Conservation (phyloP, 2,888 invertebrate genomes). For the Aphrophora alni region DNA sequence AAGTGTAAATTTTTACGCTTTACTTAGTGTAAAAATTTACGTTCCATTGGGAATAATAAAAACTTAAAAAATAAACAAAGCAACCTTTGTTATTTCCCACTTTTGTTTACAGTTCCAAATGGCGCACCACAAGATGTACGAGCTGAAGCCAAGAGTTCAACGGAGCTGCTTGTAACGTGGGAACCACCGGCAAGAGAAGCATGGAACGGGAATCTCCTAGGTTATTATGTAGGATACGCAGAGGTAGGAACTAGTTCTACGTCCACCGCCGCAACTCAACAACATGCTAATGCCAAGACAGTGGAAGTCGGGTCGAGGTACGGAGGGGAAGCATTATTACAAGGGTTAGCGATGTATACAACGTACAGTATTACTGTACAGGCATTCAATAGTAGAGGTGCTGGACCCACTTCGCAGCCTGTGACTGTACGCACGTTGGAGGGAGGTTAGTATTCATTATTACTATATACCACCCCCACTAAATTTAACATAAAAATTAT, state of each 20-base stretch:
- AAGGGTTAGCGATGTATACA: slow-evolving; percentile 78
- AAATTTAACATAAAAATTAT: neutral
- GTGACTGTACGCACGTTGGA: slow-evolving; percentile 81
- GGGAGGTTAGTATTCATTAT: slow-evolving; percentile 75
- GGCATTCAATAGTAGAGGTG: slow-evolving; percentile 85
- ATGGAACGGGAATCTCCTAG: slow-evolving; percentile 87
- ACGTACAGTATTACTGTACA: slow-evolving; percentile 84
- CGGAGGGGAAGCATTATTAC: slow-evolving; percentile 70
- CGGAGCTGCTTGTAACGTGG: slow-evolving; percentile 84
- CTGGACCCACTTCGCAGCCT: slow-evolving; percentile 83
- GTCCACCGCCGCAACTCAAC: slow-evolving; percentile 58
- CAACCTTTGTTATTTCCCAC: no score
- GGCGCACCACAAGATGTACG: slow-evolving; percentile 83
- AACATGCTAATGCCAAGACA: slow-evolving; percentile 76
- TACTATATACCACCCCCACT: neutral
- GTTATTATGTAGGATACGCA: slow-evolving; percentile 87
- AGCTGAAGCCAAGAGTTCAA: slow-evolving; percentile 84
- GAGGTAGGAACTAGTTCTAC: slow-evolving; percentile 60
- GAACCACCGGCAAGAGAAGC: slow-evolving; percentile 84
- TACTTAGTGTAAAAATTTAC: no score
- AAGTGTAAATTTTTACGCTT: no score
- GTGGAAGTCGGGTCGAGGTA: slow-evolving; percentile 71
- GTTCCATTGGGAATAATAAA: no score
- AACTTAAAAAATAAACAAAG: no score
- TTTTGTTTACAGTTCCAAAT: slow-evolving; percentile 62